phyloP scores from a whole-genome alignment of 2,888 invertebrate species.

The Saturnia pavonia region DNA sequence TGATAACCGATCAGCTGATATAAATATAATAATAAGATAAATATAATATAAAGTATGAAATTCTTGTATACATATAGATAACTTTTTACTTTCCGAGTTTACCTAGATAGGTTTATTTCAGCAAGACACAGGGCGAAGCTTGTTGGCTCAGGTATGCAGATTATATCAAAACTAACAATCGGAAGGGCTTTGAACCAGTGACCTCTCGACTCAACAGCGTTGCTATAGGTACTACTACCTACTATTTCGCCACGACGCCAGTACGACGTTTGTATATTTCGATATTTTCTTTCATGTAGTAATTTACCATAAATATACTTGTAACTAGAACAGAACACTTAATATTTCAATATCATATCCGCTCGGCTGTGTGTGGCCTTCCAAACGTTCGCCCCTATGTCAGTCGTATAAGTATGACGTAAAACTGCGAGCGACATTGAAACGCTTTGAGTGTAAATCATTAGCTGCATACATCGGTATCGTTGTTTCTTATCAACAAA shows the following conservation, averaged over 20 bases:
- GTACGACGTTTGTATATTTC: background rate
- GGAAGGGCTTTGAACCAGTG: background rate
- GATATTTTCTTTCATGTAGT: background rate
- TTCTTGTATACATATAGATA: too few species aligned
- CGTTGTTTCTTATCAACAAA: slow-evolving; percentile 18
- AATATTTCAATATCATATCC: background rate
- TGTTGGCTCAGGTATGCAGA: too few species aligned
- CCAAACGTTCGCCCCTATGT: slow-evolving; percentile 16
- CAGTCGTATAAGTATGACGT: slow-evolving; percentile 17
- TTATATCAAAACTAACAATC: background rate
- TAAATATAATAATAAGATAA: too few species aligned
- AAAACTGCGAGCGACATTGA: slow-evolving; percentile 21
- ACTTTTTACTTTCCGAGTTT: too few species aligned
- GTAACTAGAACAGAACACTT: background rate
- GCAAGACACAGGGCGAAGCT: too few species aligned
- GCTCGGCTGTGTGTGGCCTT: background rate
- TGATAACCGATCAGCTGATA: too few species aligned
- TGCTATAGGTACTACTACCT: background rate
- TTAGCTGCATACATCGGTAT: slow-evolving; percentile 18
- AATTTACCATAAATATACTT: background rate
- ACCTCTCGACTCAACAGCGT: background rate
- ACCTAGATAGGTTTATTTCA: too few species aligned
- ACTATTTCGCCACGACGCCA: too few species aligned
- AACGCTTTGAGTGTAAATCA: slow-evolving; percentile 17
- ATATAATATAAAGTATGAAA: too few species aligned